phyloP scores from a whole-genome alignment of 2,113 vertebrate species.

The Crotalus horridus region DNA sequence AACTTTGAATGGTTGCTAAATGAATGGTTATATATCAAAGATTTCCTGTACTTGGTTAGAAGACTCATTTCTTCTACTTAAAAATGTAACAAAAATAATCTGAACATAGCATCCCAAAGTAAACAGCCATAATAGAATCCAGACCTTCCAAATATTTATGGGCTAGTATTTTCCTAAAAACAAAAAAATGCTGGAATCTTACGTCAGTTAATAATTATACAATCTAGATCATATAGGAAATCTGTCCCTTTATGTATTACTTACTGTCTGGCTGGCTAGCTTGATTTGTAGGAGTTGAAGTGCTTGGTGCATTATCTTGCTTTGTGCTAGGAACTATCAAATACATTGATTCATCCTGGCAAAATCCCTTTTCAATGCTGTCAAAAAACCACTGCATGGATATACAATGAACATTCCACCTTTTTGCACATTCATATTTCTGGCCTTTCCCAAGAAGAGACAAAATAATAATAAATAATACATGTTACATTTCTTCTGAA shows the following conservation, averaged over 20 bases:
- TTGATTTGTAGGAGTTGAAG: constrained; percentile 84
- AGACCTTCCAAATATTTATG: background rate
- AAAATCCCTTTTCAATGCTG: constrained; percentile 90
- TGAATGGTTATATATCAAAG: background rate
- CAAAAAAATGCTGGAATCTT: background rate
- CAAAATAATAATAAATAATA: background rate
- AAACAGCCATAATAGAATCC: background rate
- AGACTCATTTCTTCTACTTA: background rate
- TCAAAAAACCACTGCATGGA: constrained; percentile 92
- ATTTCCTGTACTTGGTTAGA: background rate
- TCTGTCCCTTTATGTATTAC: constrained; percentile 32
- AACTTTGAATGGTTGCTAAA: too few species aligned
- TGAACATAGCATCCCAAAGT: background rate
- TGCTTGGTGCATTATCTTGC: constrained; percentile 67
- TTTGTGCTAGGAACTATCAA: constrained; percentile 64
- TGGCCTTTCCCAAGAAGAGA: constrained; percentile 75
- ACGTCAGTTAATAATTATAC: background rate
- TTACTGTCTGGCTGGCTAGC: constrained; percentile 70
- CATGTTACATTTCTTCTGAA: background rate
- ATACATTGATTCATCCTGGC: constrained; percentile 92
- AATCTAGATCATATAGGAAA: background rate
- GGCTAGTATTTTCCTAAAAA: background rate
- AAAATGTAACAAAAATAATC: background rate
- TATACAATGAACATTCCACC: constrained; percentile 95
- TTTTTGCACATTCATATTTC: constrained; percentile 94